Base-by-base conservation (phyloP, 2,797 vertebrate species). In the Sparus aurata region DNA sequence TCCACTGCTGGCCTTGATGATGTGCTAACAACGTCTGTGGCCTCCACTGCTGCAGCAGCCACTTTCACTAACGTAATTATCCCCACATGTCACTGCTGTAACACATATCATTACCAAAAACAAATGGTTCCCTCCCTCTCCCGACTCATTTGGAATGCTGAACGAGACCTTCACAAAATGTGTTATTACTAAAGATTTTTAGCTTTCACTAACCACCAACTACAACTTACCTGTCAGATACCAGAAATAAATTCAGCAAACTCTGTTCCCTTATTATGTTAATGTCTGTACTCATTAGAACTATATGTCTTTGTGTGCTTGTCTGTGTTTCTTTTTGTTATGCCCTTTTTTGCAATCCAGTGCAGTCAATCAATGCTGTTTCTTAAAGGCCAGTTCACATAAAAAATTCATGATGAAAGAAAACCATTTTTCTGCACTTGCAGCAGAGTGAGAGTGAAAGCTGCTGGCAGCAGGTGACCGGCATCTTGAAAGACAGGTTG, bases 61-160 rank as follows among this genome's bases (percentile, higher is more conserved):
- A 91, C 94, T 94, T 91, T 93, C 86, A 96, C 96, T 95, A 96
- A 96, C 91, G 96, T 97, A 97, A 97, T 97, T 97, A 97, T 96
- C 92, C 59, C 90, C 75, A 82, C 87, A 80, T 91, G 88, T 89
- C 91, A 90, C 85, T 71, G 87, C 67, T 34, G 83, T 92, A 85
- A 77, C 90, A 81, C 68, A 91, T 82, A 80, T 66, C 71, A 89
- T 75, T 86, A 76, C 61, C 80, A 71, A 66, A 75, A 86, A 69
- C 54, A 79, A 84, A 75, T 22, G 68, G 45, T 75, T 61, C 69
- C 60, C 25, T 53, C 43, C 50, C 55, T 58, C 55, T 69, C 65
- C 11, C 34, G 30, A 67, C 80, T 83, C 68, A 75, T 71, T 81
- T 77, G 75, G 82, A 88, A 84, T 82, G 75, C 79, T 83, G 80